Base-by-base conservation (phyloP, 2,113 vertebrate species). In the Platichthys flesus region DNA sequence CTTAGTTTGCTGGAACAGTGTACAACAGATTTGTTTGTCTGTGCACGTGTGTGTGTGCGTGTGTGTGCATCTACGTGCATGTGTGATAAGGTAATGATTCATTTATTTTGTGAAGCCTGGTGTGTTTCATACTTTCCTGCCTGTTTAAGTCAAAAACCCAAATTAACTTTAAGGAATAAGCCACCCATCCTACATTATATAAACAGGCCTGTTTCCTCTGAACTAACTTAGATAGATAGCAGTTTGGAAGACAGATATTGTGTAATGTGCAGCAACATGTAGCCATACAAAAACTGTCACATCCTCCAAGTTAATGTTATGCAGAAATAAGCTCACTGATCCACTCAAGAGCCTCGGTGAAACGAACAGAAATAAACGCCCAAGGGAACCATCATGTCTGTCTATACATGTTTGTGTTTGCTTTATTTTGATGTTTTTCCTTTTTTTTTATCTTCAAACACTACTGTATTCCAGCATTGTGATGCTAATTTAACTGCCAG, bases 1-100 rank as follows among this genome's bases (percentile, higher is more conserved):
- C 80, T 84, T 84, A 86, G 82, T 84, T 84, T 73, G 79, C 66
- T 78, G 70, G 74, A 89, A 83, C 78, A 88, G 84, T 81, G 82
- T 67, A 51, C 62, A 73, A 76, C 64, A 83, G 86, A 89, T 76
- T 68, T 67, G 74, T 81, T 59, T 85, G 67, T 5, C 37, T 37
- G 21, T n/a, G 56, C 31, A 23, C 45, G 49, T 60, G 58, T 61
- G 47, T 40, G 47, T 26, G 37, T 42, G 66, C 21, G 59, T 23
- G 28, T 31, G 31, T 31, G 16, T 60, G 16, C 5, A 57, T 40
- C 20, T 26, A 26, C 0, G 31, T 23, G 23, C 20, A 26, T 24
- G 58, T 63, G 54, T 28, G 51, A 79, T n/a, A 73, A 47, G 35
- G 73, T 81, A 88, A 86, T 84, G 76, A 88, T 59, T 72, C 23